Percentiles rank a stretch among this genome's conserved stretches.
Evolutionary conservation across 2,888 invertebrate species (phyloP).

Genomic region (Sthenelais limicola): DNA sequence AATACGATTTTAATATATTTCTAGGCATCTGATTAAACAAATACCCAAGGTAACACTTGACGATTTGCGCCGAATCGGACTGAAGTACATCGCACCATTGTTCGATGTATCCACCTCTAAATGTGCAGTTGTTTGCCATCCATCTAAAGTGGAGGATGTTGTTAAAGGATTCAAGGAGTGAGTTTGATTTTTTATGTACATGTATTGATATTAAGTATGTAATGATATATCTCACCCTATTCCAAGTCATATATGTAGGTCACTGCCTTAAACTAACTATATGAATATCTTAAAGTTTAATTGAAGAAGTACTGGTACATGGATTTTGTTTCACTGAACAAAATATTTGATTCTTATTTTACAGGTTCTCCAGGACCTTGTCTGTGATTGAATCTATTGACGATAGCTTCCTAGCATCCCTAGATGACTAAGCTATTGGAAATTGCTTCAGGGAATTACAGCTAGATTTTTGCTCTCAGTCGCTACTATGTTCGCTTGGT

Average conservation of each 20-base stretch:
- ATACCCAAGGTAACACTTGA: conserved; percentile 79
- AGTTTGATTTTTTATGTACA: conserved; percentile 55
- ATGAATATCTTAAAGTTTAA: too few species aligned
- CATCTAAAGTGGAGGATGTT: conserved; percentile 81
- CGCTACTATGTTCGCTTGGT: too few species aligned
- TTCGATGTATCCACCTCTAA: conserved; percentile 78
- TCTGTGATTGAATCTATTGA: conserved; percentile 47
- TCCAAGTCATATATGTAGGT: background rate
- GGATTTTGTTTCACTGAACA: too few species aligned
- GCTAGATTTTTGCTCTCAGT: too few species aligned
- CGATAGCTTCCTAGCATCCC: conserved; percentile 38
- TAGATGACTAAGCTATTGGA: background rate
- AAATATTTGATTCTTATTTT: conserved; percentile 10
- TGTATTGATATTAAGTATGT: background rate
- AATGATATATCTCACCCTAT: background rate
- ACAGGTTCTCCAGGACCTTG: conserved; percentile 42
- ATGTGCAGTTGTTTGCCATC: conserved; percentile 85
- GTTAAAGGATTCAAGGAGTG: conserved; percentile 77
- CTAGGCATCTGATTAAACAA: conserved; percentile 78
- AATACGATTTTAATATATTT: too few species aligned
- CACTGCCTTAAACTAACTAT: too few species aligned
- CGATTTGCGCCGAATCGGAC: conserved; percentile 80
- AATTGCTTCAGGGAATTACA: too few species aligned
- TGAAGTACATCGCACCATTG: conserved; percentile 81
- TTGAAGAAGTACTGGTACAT: too few species aligned